phyloP scores from a whole-genome alignment of 2,888 invertebrate species.

The Melanchra persicariae region DNA sequence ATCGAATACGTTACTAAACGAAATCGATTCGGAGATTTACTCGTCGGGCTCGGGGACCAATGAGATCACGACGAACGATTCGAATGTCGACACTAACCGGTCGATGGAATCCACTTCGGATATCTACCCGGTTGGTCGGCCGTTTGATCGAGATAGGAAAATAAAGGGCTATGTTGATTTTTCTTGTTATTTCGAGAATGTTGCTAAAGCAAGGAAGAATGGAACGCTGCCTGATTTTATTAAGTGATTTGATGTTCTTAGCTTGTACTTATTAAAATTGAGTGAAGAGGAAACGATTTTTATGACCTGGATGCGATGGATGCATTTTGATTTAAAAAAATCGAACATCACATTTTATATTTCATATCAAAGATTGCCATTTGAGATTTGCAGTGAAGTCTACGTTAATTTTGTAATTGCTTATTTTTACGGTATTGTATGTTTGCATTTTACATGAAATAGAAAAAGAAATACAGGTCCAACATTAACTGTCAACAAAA shows the following conservation, averaged over 20 bases:
- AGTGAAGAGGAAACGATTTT: too few relatives aligned
- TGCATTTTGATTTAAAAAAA: too few relatives aligned
- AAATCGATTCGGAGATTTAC: conserved; percentile 84
- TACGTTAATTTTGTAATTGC: too few relatives aligned
- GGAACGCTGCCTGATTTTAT: conserved; percentile 93
- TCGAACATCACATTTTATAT: too few relatives aligned
- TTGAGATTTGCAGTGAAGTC: too few relatives aligned
- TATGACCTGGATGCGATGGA: too few relatives aligned
- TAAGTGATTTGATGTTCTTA: conserved; percentile 59
- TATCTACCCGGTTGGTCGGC: conserved; percentile 80
- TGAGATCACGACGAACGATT: conserved; percentile 76
- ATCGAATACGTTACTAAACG: conserved; percentile 84
- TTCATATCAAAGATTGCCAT: too few relatives aligned
- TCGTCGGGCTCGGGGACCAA: conserved; percentile 80
- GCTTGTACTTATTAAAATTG: too few relatives aligned
- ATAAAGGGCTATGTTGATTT: conserved; percentile 97
- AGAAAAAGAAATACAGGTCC: too few relatives aligned
- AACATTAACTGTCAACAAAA: too few relatives aligned
- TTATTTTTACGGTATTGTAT: too few relatives aligned
- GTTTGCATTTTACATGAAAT: too few relatives aligned
- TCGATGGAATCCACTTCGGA: conserved; percentile 86
- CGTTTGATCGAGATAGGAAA: conserved; percentile 92
- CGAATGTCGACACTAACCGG: conserved; percentile 83
- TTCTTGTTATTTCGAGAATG: conserved; percentile 94
- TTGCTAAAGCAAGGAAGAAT: conserved; percentile 92